Evolutionary conservation across 2,113 vertebrate genomes (phyloP), one percentile per base, ranked within the genome.

Genomic region (Leptobrachium ailaonicum): DNA sequence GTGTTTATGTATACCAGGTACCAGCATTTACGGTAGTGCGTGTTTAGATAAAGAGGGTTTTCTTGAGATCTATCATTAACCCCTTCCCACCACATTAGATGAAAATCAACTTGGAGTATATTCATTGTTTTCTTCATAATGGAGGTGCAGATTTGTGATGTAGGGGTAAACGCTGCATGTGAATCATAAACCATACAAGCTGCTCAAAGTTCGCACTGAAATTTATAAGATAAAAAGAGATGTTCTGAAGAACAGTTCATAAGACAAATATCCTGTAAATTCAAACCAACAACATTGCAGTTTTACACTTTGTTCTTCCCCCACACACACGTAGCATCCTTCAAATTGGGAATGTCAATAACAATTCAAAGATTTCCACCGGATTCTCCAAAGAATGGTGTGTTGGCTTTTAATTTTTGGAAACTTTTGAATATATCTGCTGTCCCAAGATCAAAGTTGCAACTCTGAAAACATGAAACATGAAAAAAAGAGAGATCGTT

Each of bases 371-470:
- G 63, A 14, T 41, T 47, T 75, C 45, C 56, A 60, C 41, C 67
- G 69, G 56, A 78, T 68, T 68, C 62, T 69, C 64, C n/a, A 69
- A 75, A 75, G 71, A 75, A 75, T 62, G 6, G 75, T 5, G 64
- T 66, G 53, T 81, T 63, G 42, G 58, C 56, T 74, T 80, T 83
- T 72, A 66, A 82, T 87, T 56, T 83, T 47, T 67, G 44, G 71
- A 84, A 87, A 90, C 81, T 83, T 85, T 79, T 66, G 87, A 62
- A 68, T 69, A 69, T 73, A 76, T 79, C 87, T 87, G 88, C 89
- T 91, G 87, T 89, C 91, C 86, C 82, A 85, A 67, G 85, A 87
- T 88, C 86, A 85, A 85, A 86, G 85, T 90, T 86, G 89, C 82
- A 85, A 79, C 86, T 88, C 85, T 88, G 88, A 88, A 90, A 80